Base-by-base conservation (phyloP, 2,113 vertebrate species). In the Perca fluviatilis region DNA sequence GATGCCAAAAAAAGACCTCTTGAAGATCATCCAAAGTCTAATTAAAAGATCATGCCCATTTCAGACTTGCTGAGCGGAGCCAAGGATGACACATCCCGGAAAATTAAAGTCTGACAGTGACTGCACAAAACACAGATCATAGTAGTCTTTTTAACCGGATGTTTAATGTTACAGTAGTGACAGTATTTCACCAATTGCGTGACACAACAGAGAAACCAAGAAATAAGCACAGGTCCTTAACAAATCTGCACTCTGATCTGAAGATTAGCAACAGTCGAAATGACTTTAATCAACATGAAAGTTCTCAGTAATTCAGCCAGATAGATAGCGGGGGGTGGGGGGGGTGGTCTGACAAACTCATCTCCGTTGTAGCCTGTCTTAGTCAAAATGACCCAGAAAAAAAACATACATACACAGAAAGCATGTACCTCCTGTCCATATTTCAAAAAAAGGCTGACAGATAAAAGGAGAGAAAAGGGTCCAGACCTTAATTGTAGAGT, bases 401-500 rank as follows among this genome's bases (percentile, higher is more conserved):
- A 30, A 33, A 36, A 11, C 58, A 49, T 19, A 19, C 14, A n/a
- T 2, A 43, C 40, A 43, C 40, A 11, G 40, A 71, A 43, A 69
- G n/a, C 25, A 4, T n/a, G 0, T 51, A 3, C 10, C 10, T 43
- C 56, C 46, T 63, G 58, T 69, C 47, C 51, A 25, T 5, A 23
- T 75, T 18, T 80, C 4, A 75, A 74, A 56, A 75, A 74, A 56
- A 46, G 18, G n/a, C 6, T 51, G 23, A 36, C 10, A 71, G 68
- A 77, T 74, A 18, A 63, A 61, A 80, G 16, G 21, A 73, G 54
- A 30, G 19, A 63, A 68, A 70, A 21, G 21, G 74, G 30, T 65
- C 70, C 88, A 74, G 63, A 92, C 93, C 91, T 92, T 74, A 63
- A 74, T 33, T 63, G 88, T 19, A 78, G 84, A 51, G 57, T 46